A percentile compares a stretch with the other conserved stretches of the same genome.
These are phyloP conservation scores for Gastrophysa polygoni DNA, from an alignment of 2,888 invertebrate genomes.

Conservation along the genomic window DNA sequence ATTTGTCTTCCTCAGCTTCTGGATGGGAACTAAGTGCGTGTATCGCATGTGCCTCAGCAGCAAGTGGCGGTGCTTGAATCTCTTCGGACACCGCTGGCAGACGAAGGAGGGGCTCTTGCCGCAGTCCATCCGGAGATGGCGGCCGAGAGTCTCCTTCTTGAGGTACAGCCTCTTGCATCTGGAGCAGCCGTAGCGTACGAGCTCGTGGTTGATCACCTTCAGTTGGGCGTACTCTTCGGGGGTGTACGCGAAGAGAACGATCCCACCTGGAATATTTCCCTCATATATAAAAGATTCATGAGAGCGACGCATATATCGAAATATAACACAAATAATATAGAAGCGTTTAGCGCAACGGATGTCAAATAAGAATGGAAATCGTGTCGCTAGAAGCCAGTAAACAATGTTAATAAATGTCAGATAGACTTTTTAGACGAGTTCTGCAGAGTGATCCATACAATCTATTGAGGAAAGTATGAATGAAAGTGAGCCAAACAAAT, in stretches of 20 bases:
- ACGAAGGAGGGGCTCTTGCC: conserved; percentile 54
- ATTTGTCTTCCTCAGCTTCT: conserved; percentile 43
- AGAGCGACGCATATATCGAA: no score
- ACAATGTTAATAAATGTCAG: no score
- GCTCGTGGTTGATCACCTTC: conserved; percentile 49
- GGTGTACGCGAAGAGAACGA: conserved; percentile 50
- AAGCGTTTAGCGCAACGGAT: no score
- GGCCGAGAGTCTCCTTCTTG: conserved; percentile 55
- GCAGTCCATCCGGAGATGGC: conserved; percentile 61
- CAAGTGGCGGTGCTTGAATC: conserved; percentile 53
- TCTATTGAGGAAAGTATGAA: no score
- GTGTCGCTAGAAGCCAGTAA: no score
- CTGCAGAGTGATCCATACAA: no score
- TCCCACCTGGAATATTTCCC: conserved; percentile 31
- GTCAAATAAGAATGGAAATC: no score
- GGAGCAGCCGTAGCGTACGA: conserved; percentile 51
- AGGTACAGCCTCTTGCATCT: conserved; percentile 54
- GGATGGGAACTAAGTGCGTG: conserved; percentile 49
- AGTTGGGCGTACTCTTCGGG: conserved; percentile 53
- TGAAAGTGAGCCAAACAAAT: no score
- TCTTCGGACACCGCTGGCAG: conserved; percentile 51
- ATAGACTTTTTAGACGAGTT: no score
- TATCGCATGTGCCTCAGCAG: conserved; percentile 52
- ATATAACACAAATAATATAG: no score
- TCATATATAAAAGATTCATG: no score